Evolutionary conservation across 2,888 invertebrate species (phyloP).

Genomic region (Napeogenes inachia): DNA sequence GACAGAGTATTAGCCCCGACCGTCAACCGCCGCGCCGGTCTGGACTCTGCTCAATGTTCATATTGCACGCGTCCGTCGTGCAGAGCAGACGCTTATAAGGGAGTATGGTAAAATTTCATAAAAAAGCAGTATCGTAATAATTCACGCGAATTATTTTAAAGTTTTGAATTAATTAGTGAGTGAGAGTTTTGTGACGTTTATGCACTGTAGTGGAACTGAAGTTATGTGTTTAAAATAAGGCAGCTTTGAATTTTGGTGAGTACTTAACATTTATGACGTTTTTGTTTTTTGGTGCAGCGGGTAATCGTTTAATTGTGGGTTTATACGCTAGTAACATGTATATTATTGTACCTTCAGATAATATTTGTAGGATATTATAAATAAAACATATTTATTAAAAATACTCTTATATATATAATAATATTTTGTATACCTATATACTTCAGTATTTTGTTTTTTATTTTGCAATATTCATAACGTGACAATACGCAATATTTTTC

Average conservation of each 20-base stretch:
- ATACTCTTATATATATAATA: too few relatives aligned
- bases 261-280: slow-evolving; percentile 19
- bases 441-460: too few relatives aligned
- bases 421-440: too few relatives aligned
- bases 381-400: too few relatives aligned
- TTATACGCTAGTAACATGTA: too few relatives aligned
- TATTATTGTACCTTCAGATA: too few relatives aligned
- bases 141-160: slow-evolving; percentile 33
- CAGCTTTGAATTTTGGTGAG: slow-evolving; percentile 42
- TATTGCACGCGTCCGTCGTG: slow-evolving; percentile 40
- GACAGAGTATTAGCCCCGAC: not conserved
- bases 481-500: too few relatives aligned
- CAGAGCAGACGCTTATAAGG: slow-evolving; percentile 27
- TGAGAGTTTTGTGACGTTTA: slow-evolving; percentile 44
- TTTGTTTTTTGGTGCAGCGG: slow-evolving; percentile 13
- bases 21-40: slow-evolving; percentile 2
- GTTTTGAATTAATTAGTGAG: slow-evolving; percentile 43
- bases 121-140: slow-evolving; percentile 33
- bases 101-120: not conserved
- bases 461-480: too few relatives aligned
- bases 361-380: too few relatives aligned
- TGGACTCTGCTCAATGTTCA: slow-evolving; percentile 24
- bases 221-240: slow-evolving; percentile 37
- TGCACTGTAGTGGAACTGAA: slow-evolving; percentile 41
- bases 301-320: not conserved